These are phyloP conservation scores for Grantiella picta DNA, from an alignment of 2,113 vertebrate genomes.

Conservation along the genomic window DNA sequence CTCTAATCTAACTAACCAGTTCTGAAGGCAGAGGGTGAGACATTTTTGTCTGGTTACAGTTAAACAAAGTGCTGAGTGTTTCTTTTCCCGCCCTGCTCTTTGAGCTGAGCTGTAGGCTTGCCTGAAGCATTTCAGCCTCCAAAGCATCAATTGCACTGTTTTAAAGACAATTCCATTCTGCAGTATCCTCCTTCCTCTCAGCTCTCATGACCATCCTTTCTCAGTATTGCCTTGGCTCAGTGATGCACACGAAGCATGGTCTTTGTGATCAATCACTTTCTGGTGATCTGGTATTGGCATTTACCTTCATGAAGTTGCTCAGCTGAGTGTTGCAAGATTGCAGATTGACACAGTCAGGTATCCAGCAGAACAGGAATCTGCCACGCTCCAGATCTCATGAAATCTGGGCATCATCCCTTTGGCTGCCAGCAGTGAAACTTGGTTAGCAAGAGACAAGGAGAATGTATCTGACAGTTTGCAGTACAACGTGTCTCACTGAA, in stretches of 20 bases:
- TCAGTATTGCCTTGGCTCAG: neutral
- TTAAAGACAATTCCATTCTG: neutral
- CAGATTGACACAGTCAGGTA: neutral
- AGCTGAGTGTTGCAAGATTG: neutral
- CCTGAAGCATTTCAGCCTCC: neutral
- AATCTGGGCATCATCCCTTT: neutral
- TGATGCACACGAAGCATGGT: accelerated
- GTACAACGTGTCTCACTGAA: neutral
- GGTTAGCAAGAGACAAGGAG: neutral
- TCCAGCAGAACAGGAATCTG: neutral
- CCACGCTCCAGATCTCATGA: neutral
- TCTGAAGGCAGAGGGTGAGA: slow-evolving; percentile 4
- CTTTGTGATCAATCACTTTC: neutral
- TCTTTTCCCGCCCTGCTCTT: neutral
- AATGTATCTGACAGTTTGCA: neutral
- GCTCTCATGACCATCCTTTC: neutral
- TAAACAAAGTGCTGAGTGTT: neutral
- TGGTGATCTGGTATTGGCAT: neutral
- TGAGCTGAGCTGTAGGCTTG: neutral
- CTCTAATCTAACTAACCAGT: neutral
- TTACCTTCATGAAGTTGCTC: neutral
- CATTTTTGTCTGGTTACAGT: neutral
- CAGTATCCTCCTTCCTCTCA: neutral
- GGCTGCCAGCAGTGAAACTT: neutral
- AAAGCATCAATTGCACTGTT: neutral